Base-by-base conservation (phyloP, 2,888 invertebrate species). In the Pristionchus entomophagus region DNA sequence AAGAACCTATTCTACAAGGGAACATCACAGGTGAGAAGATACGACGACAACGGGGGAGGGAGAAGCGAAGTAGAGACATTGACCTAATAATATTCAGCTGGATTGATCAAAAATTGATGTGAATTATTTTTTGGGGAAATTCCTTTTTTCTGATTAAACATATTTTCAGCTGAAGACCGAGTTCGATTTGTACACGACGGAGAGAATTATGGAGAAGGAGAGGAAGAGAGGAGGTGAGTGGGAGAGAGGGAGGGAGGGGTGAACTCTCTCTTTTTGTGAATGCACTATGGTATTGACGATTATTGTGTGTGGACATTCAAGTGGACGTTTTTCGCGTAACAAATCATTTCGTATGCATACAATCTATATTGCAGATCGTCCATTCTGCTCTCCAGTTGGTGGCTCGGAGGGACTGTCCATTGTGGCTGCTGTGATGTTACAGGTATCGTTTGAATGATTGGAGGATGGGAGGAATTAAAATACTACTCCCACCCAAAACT, bases 391-490 rank as follows among this genome's bases (percentile, higher is more conserved):
- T 6, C 73, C 56, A 2, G 12, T 32, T 10, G 38, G 59, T 0
- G 56, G 56, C 22, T 29, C 73, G 22, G 77, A 85, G 26, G 85
- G 85, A 56, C 41, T 85, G 0, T 85, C 85, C 26, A 56, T 77
- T 73, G 85, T 85, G 0, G 77, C n/a, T 26, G 85, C 56, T 38
- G 41, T 85, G 2, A 62, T 85, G 73, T 56, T 85, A 35, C 85
- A 85, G 77, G 85, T 84, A 65, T 73, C 12, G 12, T n/a, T 17
- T 56, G 56, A 56, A 41, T 77, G 29, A 83, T 22, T 62, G 1
- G n/a, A 35, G 22, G 38, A 38, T 41, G 19, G n/a, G 22, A 38
- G 19, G 38, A 22, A 69, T 38, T 17, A 22, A 12, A 17, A 69
- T 17, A 69, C 19, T 19, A 29, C 35, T 56, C 38, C 56, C n/a